A percentile compares a stretch with the other conserved stretches of the same genome.
Evolutionary conservation across 2,797 vertebrate genomes (phyloP).

Genomic region (Cetoscarus ocellatus): DNA sequence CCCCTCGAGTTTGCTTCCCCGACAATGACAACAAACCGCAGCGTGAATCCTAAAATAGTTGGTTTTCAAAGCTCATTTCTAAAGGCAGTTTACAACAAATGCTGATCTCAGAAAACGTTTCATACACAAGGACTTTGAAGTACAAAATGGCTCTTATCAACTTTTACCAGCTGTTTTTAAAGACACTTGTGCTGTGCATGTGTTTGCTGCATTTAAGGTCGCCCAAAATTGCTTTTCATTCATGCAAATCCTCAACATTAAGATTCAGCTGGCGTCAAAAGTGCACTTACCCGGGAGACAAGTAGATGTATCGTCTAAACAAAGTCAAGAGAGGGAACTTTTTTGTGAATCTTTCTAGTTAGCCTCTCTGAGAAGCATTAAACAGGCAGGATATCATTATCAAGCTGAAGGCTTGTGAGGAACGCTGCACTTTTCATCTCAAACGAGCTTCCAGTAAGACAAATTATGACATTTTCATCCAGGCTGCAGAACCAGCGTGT

Average conservation of each 20-base stretch:
- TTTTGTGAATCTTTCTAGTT: constrained; percentile 33
- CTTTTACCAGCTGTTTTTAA: constrained; percentile 76
- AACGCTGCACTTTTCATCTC: constrained; percentile 42
- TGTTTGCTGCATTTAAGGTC: constrained; percentile 49
- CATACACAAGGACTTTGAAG: constrained; percentile 73
- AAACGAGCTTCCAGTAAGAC: constrained; percentile 36
- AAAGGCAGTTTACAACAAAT: constrained; percentile 67
- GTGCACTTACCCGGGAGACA: constrained; percentile 59
- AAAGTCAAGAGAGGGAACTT: constrained; percentile 54
- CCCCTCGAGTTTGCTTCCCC: constrained; percentile 57
- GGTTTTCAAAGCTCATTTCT: constrained; percentile 64
- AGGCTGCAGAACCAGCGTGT: constrained; percentile 39
- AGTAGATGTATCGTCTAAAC: constrained; percentile 57
- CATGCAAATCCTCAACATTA: constrained; percentile 72
- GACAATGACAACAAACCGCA: constrained; percentile 66
- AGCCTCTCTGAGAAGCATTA: constrained; percentile 18
- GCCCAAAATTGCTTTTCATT: constrained; percentile 59
- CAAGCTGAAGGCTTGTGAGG: constrained; percentile 50
- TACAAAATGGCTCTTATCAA: constrained; percentile 80
- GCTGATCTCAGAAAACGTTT: constrained; percentile 70
- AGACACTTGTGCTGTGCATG: constrained; percentile 29
- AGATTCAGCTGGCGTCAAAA: constrained; percentile 61
- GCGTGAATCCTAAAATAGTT: constrained; percentile 56
- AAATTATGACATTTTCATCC: constrained; percentile 52
- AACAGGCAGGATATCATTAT: constrained; percentile 38